Conservation (phyloP, 2,113 vertebrate species). For the Podarcis muralis region DNA sequence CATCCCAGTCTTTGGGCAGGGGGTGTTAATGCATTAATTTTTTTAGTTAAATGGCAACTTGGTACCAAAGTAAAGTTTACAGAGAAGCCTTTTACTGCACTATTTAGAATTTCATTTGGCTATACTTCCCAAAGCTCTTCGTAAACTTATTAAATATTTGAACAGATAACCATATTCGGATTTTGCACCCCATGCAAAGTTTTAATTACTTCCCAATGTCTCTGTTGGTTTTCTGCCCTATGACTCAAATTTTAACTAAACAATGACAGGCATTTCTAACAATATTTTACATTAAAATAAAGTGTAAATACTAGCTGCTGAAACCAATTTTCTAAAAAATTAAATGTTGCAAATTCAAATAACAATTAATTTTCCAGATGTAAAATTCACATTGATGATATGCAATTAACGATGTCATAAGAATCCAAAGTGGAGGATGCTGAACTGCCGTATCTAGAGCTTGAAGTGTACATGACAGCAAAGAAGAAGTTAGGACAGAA, state of each 20-base stretch:
- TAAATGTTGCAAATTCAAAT: neutral
- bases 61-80: neutral
- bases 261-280: neutral
- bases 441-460: too few relatives aligned
- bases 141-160: neutral
- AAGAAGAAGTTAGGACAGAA: too few relatives aligned
- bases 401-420: too few relatives aligned
- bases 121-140: neutral
- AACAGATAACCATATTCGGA: too few relatives aligned
- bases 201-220: too few relatives aligned
- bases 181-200: too few relatives aligned
- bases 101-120: neutral
- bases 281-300: neutral
- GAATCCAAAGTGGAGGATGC: too few relatives aligned
- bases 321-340: neutral
- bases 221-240: too few relatives aligned
- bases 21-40: too few relatives aligned
- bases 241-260: neutral
- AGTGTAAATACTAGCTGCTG: neutral
- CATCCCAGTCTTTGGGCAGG: accelerated
- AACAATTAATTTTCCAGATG: neutral
- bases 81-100: too few relatives aligned
- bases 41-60: neutral
- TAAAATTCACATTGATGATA: too few relatives aligned
- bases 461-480: too few relatives aligned